Evolutionary conservation across 2,113 vertebrate species (phyloP), one percentile per base, ranked within the genome.

Genomic region (Axis porcinus): DNA sequence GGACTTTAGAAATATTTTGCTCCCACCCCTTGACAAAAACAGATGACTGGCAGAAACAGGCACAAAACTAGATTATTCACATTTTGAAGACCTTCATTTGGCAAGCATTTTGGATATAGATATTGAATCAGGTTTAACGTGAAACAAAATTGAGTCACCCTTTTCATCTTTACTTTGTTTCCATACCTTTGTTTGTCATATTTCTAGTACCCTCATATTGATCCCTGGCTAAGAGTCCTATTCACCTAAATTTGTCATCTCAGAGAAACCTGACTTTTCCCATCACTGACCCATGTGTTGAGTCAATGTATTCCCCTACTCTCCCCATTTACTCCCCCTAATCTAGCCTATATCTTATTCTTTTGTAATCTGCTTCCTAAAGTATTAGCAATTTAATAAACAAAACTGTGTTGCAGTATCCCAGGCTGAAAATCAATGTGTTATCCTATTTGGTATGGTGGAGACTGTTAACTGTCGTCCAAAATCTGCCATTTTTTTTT

Each of bases 351-450:
- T 78, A 64, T 74, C 40, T 64, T 90, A 30, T 82, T 97, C 62
- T 89, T 97, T 94, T 84, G 25, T 89, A 83, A 93, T 79, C 74
- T 98, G 15, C 36, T 64, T 93, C 70, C 60, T 83, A 86, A 92
- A 27, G 7, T 87, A 96, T 57, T 93, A 93, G 17, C 21, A 93
- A 93, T 89, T 97, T 91, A 76, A 96, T 82, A n/a, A 96, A 86
- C n/a, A 91, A 86, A 95, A 86, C 19, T 86, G 3, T 33, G 10
- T 62, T 79, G 52, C 67, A 11, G 27, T 89, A 83, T 86, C 82
- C 94, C 93, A 93, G 52, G 14, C 43, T 91, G 15, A 95, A 95
- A 95, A 50, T 30, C 45, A 97, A 88, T 96, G 13, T 52, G 15
- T 86, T 79, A 91, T 74, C 27, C 11, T 91, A 54, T 95, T 94